Evolutionary conservation across 35 echinoderm and acorn worm genomes (phyloP), one percentile per base, ranked within the genome.

Genomic region (Acanthaster planci): DNA sequence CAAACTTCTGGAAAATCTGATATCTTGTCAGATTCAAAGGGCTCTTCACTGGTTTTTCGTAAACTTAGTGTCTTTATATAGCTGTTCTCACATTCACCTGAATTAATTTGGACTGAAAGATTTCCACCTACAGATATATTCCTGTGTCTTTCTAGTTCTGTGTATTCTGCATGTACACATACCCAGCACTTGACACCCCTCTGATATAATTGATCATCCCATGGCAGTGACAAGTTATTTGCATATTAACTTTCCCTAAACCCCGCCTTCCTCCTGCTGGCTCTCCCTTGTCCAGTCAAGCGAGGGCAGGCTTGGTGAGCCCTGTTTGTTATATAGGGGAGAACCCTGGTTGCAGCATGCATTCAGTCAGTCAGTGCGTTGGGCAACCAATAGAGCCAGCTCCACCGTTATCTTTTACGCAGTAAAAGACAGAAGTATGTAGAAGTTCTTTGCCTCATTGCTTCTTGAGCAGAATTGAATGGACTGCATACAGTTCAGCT

Each of bases 201-300:
- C 0, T 72, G 2, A 27, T 4, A 31, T 6, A 72, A 72, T 72
- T 10, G 34, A 12, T 72, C 64, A 7, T 29, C 34, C 64, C 64
- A 72, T 26, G 14, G 64, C 64, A 72, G 64, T 72, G 64, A 72
- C 64, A 72, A 21, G 26, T 9, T 27, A 36, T 72, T 72, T 72
- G 64, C 64, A 72, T 72, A 72, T 72, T 72, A 72, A 72, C 64
- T 72, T 72, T 72, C 64, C 30, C 64, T 59, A 59, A 72, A 34
- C 14, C 64, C 64, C 64, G 18, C 19, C 64, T 22, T 34, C 34
- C 34, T 29, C 30, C 7, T 27, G 26, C 64, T 29, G 64, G 23
- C 64, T 12, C 26, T 34, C 60, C 32, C 22, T 16, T 2, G 22
- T 32, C 22, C 32, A 68, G 60, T 34, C 64, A 72, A 30, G 22